phyloP scores from a whole-genome alignment of 2,888 invertebrate species.

The Drosophila macrospina region DNA sequence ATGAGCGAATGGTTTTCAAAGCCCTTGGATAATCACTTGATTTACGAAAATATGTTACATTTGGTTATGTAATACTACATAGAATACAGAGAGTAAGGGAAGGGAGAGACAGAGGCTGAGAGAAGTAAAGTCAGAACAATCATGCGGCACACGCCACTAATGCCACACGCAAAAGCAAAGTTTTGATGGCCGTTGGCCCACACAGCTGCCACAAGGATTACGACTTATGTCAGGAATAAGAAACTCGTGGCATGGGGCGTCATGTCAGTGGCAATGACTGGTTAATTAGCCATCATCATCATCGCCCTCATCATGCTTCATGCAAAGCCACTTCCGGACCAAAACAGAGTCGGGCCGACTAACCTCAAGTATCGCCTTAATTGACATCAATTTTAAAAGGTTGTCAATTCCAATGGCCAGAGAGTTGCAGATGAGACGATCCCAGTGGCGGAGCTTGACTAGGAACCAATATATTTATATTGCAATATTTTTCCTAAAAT shows the following conservation, averaged over 20 bases:
- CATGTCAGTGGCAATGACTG: constrained; percentile 16
- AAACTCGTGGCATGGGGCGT: constrained; percentile 14
- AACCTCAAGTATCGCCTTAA: constrained; percentile 38
- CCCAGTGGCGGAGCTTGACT: not conserved
- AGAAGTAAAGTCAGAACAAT: constrained; percentile 4
- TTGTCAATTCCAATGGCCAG: constrained; percentile 13
- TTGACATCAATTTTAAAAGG: constrained; percentile 42
- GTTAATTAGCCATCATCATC: constrained; percentile 46
- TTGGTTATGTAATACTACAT: constrained; percentile 3
- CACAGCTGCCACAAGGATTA: constrained; percentile 27
- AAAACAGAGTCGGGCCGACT: not conserved
- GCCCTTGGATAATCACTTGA: constrained; percentile 45
- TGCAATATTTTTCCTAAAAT: constrained; percentile 57
- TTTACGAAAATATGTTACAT: constrained; percentile 28
- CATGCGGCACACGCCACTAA: constrained; percentile 17
- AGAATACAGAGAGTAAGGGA: not conserved
- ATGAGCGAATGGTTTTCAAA: constrained; percentile 52
- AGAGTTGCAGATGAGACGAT: not conserved
- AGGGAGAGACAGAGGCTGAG: not conserved
- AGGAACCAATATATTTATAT: too few species aligned
- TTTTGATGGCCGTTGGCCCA: constrained; percentile 39
- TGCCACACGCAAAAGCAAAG: constrained; percentile 20
- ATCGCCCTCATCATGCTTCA: not conserved
- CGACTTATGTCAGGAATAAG: constrained; percentile 5
- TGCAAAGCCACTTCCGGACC: constrained; percentile 33